Evolutionary conservation across 2,113 vertebrate genomes (phyloP).

Genomic region (Bubo blakistoni): DNA sequence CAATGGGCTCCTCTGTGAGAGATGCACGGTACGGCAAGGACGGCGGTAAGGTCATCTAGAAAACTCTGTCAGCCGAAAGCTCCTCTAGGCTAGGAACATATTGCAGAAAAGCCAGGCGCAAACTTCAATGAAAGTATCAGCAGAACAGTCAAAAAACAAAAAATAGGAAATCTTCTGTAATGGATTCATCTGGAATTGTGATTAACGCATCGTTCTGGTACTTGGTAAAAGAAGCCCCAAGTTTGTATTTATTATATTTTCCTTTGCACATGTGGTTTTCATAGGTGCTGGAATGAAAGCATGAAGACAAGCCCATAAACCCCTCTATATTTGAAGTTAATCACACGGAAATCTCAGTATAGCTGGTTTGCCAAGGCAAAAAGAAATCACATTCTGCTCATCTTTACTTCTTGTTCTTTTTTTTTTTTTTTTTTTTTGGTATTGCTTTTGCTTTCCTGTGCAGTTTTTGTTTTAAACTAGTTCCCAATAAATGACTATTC

Average conservation of each 20-base stretch:
- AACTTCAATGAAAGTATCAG: not conserved
- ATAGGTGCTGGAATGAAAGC: slow-evolving; percentile 13
- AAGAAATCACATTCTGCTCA: not conserved
- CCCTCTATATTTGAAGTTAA: not conserved
- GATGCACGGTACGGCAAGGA: not conserved
- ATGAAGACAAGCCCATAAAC: not conserved
- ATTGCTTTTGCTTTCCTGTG: not conserved
- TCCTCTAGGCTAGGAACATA: not conserved
- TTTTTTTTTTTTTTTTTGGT: not conserved
- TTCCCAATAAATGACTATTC: not conserved
- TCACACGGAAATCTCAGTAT: not conserved
- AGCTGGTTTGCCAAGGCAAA: not conserved
- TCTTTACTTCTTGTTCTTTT: not conserved
- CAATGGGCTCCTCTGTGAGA: not conserved
- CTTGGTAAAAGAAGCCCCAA: not conserved
- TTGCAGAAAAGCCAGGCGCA: not conserved
- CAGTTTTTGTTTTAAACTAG: not conserved
- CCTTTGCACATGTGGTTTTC: not conserved
- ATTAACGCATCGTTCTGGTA: not conserved
- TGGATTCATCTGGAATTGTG: not conserved
- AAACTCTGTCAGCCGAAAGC: not conserved
- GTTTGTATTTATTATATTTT: not conserved
- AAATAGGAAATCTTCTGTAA: not conserved
- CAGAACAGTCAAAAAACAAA: not conserved
- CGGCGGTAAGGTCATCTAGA: not conserved